phyloP scores from a whole-genome alignment of 2,113 vertebrate species.

The Bubo blakistoni region DNA sequence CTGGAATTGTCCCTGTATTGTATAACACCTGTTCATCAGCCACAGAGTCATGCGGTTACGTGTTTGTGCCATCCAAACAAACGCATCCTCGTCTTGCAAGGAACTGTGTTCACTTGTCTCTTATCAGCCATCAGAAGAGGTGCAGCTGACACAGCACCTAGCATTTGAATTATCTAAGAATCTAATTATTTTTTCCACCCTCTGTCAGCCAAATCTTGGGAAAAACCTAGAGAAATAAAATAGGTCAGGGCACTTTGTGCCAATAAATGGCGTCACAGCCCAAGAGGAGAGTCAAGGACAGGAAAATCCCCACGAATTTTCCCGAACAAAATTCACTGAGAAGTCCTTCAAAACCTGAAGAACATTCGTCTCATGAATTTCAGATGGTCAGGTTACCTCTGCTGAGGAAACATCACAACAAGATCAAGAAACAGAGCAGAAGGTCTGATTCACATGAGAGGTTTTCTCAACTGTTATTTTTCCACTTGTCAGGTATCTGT shows the following conservation, averaged over 20 bases:
- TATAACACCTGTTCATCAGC: constrained; percentile 5
- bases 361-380: neutral
- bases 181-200: neutral
- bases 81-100: neutral
- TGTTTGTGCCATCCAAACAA: constrained; percentile 7
- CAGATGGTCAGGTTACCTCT: neutral
- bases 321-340: neutral
- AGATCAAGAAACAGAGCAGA: neutral
- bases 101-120: neutral
- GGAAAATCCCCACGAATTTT: constrained; percentile 21
- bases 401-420: neutral
- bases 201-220: neutral
- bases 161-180: constrained; percentile 32
- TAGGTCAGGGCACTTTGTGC: neutral
- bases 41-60: neutral
- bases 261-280: neutral
- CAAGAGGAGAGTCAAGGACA: neutral
- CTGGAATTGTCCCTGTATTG: neutral
- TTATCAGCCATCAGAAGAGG: constrained; percentile 17
- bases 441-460: neutral
- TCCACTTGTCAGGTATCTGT: neutral
- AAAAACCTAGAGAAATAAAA: constrained; percentile 13
- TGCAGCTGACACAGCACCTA: neutral
- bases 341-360: neutral
- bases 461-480: neutral